phyloP scores from a whole-genome alignment of 2,797 vertebrate genomes.

The Catamblyrhynchus diadema region DNA sequence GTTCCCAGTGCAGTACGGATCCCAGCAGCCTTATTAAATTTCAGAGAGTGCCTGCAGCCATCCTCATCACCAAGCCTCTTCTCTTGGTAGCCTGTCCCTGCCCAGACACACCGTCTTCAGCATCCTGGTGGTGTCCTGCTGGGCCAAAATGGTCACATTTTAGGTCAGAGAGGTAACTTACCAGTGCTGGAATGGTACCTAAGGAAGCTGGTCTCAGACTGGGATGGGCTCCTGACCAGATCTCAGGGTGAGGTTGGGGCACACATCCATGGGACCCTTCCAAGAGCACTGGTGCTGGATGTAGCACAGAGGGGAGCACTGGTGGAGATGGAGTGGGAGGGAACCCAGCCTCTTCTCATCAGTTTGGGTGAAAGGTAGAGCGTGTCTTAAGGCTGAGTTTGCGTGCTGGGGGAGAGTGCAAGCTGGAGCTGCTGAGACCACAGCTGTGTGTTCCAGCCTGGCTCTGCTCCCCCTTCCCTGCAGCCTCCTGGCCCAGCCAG shows the following conservation, averaged over 20 bases:
- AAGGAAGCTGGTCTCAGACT: background rate
- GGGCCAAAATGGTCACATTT: background rate
- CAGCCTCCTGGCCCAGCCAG: background rate
- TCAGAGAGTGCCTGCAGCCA: background rate
- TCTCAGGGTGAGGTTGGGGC: rapidly evolving
- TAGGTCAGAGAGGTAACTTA: background rate
- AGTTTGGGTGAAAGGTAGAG: background rate
- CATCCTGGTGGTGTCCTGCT: background rate
- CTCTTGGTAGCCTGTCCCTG: background rate
- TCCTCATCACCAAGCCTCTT: background rate
- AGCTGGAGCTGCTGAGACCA: background rate
- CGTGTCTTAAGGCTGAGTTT: background rate
- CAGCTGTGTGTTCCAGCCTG: background rate
- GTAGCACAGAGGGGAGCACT: background rate
- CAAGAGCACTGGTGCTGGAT: background rate
- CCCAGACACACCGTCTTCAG: background rate
- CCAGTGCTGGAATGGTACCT: background rate
- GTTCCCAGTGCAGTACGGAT: rapidly evolving
- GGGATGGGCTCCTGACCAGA: background rate
- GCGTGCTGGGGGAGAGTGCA: rapidly evolving
- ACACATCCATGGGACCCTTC: rapidly evolving
- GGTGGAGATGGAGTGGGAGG: background rate
- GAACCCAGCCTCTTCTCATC: background rate
- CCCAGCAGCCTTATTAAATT: background rate
- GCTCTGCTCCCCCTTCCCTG: background rate